A percentile compares a stretch with the other conserved stretches of the same genome.
Conservation (phyloP, 2,888 invertebrate genomes). For the Stratiomys singularior region DNA sequence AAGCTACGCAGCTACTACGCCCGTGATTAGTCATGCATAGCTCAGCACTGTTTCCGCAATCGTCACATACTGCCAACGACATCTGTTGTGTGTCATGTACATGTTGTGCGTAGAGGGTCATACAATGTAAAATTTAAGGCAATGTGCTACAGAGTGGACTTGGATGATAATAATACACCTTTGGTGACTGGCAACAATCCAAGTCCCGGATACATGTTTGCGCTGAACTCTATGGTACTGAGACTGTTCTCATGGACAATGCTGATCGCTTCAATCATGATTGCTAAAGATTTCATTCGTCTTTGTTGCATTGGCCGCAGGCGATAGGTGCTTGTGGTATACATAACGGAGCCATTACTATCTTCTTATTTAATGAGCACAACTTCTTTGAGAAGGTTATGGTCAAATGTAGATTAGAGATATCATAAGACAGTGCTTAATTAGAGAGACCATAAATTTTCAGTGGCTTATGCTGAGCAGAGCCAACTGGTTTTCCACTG, state of each 20-base stretch:
- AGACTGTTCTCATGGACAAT: no score
- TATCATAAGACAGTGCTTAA: not conserved
- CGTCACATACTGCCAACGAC: not conserved
- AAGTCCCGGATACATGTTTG: not conserved
- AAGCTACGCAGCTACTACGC: no score
- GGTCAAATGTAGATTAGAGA: not conserved
- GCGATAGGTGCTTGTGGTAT: not conserved
- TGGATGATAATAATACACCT: no score
- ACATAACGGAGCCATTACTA: not conserved
- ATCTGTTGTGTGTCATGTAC: not conserved
- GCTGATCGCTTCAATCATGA: no score
- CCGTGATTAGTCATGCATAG: not conserved
- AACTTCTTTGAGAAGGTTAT: not conserved
- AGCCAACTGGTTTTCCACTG: no score
- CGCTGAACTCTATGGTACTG: no score
- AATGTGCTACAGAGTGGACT: no score
- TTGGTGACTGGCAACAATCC: not conserved
- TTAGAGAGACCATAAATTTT: not conserved
- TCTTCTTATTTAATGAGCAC: no score
- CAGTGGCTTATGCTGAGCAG: no score
- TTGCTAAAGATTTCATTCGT: not conserved
- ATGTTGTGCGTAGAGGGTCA: no score
- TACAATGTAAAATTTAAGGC: no score
- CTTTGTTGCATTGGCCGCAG: not conserved
- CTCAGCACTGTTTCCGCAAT: slow-evolving; percentile 3